phyloP scores from a whole-genome alignment of 1,140 invertebrate species.

The Drosophila neocordata region DNA sequence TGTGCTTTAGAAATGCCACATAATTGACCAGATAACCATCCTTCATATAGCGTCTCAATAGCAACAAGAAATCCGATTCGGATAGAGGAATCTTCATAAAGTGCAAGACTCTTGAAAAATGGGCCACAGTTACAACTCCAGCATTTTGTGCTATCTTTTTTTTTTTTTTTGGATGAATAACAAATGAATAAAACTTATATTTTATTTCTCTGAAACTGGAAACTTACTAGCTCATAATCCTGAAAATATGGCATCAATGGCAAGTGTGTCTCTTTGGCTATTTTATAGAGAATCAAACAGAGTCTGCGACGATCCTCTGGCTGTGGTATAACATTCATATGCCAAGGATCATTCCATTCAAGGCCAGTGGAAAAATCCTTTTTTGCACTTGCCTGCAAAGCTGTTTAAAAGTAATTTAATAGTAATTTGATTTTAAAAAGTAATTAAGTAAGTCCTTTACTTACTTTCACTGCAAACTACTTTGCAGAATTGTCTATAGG shows the following conservation, averaged over 20 bases:
- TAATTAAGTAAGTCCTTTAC: neutral
- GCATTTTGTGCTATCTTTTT: slow-evolving; percentile 88
- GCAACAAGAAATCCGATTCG: slow-evolving; percentile 86
- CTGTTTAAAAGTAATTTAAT: neutral
- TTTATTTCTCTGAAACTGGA: too few species aligned
- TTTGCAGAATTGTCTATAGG: slow-evolving; percentile 88
- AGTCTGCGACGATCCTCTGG: slow-evolving; percentile 86
- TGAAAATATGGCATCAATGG: slow-evolving; percentile 88
- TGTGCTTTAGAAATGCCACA: slow-evolving; percentile 86
- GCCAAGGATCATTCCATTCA: slow-evolving; percentile 86
- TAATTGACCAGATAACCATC: slow-evolving; percentile 89
- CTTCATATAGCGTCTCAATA: slow-evolving; percentile 88
- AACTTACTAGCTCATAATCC: slow-evolving; percentile 87
- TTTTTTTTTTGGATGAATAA: too few species aligned
- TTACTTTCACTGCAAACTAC: slow-evolving; percentile 86
- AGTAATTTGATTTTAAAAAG: too few species aligned
- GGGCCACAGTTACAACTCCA: slow-evolving; percentile 87
- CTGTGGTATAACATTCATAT: slow-evolving; percentile 85
- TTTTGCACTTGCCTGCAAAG: slow-evolving; percentile 82
- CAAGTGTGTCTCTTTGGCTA: slow-evolving; percentile 84
- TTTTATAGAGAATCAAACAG: slow-evolving; percentile 87
- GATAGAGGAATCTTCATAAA: slow-evolving; percentile 87
- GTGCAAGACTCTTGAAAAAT: slow-evolving; percentile 88
- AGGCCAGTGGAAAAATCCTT: slow-evolving; percentile 83
- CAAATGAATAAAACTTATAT: too few species aligned